These are phyloP conservation scores for Matsumurasca onukii DNA, from an alignment of 1,140 invertebrate species.

Conservation along the genomic window DNA sequence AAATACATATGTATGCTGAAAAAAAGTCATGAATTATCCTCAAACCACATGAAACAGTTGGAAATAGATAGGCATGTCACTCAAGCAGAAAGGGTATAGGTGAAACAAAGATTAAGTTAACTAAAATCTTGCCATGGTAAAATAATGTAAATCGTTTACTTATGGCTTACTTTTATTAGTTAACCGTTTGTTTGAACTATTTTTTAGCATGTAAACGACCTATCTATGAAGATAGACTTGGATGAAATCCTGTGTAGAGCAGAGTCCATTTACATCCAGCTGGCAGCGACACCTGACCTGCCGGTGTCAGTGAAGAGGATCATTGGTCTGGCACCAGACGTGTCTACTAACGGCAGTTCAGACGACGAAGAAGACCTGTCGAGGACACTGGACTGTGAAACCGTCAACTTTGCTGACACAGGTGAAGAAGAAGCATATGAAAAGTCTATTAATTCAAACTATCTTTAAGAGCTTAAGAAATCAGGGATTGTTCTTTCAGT, in stretches of 20 bases:
- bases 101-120: no score
- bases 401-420: background rate
- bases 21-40: no score
- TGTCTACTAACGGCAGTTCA: background rate
- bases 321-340: conserved; percentile 55
- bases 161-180: no score
- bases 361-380: conserved; percentile 21
- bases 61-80: no score
- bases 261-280: conserved; percentile 86
- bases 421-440: conserved; percentile 16
- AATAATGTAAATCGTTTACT: no score
- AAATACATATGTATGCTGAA: no score
- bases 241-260: conserved; percentile 77
- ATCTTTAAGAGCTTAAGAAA: no score
- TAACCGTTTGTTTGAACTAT: conserved; percentile 34
- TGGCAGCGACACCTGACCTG: conserved; percentile 63
- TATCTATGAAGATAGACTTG: conserved; percentile 81
- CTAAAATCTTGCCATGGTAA: no score
- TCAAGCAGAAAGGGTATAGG: no score
- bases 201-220: conserved; percentile 91
- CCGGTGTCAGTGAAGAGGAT: conserved; percentile 66
- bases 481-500: no score
- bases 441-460: conserved; percentile 20
- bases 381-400: background rate
- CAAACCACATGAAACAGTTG: no score